These are phyloP conservation scores for Dilophus febrilis DNA, from an alignment of 2,888 invertebrate genomes.

Conservation along the genomic window DNA sequence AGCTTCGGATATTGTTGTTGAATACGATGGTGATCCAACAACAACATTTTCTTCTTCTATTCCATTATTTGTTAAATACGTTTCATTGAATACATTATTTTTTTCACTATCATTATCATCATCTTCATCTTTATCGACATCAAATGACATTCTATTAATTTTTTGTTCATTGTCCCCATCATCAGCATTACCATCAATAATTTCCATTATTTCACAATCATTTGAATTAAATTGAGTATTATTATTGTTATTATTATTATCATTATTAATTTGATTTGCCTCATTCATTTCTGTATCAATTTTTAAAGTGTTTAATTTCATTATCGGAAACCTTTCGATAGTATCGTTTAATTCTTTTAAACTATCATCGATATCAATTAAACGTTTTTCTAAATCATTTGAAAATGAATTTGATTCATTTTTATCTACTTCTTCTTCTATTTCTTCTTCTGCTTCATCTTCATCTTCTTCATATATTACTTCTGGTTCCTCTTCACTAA, in stretches of 20 bases:
- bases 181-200: no score
- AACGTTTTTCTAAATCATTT: slow-evolving; percentile 14
- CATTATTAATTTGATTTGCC: no score
- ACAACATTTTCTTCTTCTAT: slow-evolving; percentile 1
- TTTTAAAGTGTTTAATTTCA: slow-evolving; percentile 6
- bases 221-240: no score
- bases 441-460: no score
- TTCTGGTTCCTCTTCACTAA: no score
- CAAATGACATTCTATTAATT: not conserved
- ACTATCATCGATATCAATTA: slow-evolving; percentile 15
- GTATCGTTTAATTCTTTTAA: slow-evolving; percentile 14
- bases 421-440: slow-evolving; percentile 1
- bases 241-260: no score
- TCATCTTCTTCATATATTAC: no score
- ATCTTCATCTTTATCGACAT: not conserved
- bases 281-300: no score
- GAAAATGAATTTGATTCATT: not conserved
- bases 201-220: not conserved
- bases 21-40: not conserved
- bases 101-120: not conserved
- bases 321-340: slow-evolving; percentile 10
- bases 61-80: not conserved
- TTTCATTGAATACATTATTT: not conserved
- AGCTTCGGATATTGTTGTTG: not conserved
- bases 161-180: not conserved